Base-by-base conservation (phyloP, 1,140 invertebrate genomes). In the Heliconius congener region DNA sequence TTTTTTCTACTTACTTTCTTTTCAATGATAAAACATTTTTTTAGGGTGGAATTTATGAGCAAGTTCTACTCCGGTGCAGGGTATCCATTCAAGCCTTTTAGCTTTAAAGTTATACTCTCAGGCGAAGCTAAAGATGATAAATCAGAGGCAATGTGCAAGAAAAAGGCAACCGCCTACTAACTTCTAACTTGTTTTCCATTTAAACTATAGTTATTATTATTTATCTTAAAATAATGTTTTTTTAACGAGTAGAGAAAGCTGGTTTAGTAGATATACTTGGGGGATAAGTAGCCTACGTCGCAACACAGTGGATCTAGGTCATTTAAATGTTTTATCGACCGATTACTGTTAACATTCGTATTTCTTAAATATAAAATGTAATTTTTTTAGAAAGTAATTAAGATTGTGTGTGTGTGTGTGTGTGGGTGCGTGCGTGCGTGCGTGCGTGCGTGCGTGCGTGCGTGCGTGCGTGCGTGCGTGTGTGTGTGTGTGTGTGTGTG, bases 1-100 rank as follows among this genome's bases (percentile, higher is more conserved):
- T 57, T 57, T 57, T 57, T 8, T 57, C 1, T 6, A 23, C n/a
- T n/a, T n/a, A 23, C 23, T 52, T 52, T 52, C 50, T 13, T 42
- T 42, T 52, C 50, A 18, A 52, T 50, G 46, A 50, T 57, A 57
- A 6, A 23, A 57, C n/a, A 57, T 57, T 3, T 23, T 30, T 95
- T 79, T 91, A 98, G 98, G 98, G 98, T 99, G 30, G 98, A 99
- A 93, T 99, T 99, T 88, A 98, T 99, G 95, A 99, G 98, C 90
- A 99, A 99, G 94, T 99, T 99, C 91, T 99, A 99, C 87, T 87
- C 94, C 74, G 99, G 99, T 18, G 93, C 95, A 71, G 99, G 99
- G 6, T 97, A 99, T 88, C 95, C 96, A 27, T 99, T 99, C 93
- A 95, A 96, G 57, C 99, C 99, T 9, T 99, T 99, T 91, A 97